Percentiles rank a stretch among this genome's conserved stretches.
phyloP scores from a whole-genome alignment of 2,888 invertebrate species.

The Pyrrhosoma nymphula region DNA sequence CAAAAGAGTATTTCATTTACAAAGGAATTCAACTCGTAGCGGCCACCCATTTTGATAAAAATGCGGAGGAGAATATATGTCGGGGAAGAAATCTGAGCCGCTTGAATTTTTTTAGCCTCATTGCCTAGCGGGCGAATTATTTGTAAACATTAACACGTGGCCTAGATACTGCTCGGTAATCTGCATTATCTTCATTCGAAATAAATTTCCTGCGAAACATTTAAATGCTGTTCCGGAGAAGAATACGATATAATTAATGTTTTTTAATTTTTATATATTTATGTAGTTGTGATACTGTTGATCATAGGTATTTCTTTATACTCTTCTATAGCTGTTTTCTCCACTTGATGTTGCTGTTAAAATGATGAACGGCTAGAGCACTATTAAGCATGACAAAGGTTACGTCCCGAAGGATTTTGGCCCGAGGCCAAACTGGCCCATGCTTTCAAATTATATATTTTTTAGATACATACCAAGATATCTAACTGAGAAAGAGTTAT shows the following conservation, averaged over 20 bases:
- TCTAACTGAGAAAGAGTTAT: too few relatives aligned
- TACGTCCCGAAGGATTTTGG: too few relatives aligned
- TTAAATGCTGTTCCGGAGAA: neutral
- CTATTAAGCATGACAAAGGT: too few relatives aligned
- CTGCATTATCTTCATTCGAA: neutral
- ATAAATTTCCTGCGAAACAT: neutral
- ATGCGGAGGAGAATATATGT: neutral
- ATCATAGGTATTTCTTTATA: neutral
- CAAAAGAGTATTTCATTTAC: neutral
- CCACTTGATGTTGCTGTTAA: neutral
- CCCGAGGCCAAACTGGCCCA: too few relatives aligned
- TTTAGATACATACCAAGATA: too few relatives aligned
- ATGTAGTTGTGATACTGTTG: too few relatives aligned
- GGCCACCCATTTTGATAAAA: constrained; percentile 25
- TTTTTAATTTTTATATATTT: neutral
- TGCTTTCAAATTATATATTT: too few relatives aligned
- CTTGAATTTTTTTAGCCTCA: neutral
- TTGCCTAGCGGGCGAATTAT: neutral
- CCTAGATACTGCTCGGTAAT: neutral
- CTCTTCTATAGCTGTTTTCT: neutral
- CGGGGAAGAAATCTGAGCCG: constrained; percentile 37
- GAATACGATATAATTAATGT: neutral
- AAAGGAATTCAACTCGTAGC: constrained; percentile 28
- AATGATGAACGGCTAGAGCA: too few relatives aligned
- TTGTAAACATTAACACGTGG: neutral